Base-by-base conservation (phyloP, 1,140 invertebrate genomes). In the Drosophila biarmipes region DNA sequence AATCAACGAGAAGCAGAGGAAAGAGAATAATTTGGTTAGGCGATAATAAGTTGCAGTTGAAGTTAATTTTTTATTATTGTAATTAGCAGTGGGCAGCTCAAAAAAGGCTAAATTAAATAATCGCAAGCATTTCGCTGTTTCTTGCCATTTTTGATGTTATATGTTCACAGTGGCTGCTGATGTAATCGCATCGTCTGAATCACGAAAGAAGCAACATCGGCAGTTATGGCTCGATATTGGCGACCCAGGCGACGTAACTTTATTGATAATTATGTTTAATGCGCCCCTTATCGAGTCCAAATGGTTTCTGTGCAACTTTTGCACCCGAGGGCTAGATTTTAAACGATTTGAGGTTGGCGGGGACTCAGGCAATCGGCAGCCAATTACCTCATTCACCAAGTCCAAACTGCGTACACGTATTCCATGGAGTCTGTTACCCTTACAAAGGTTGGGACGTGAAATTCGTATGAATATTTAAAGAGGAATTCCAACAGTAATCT, bases 241-340 rank as follows among this genome's bases (percentile, higher is more conserved):
- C 43, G 29, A 57, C 56, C 24, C 34, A 37, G 19, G 12, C 57
- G 27, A 55, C 61, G 80, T 63, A 72, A 80, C 80, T 45, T 61
- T 37, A 59, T 61, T 24, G 40, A 80, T 84, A 76, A 84, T 85
- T 80, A 84, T 43, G 45, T 58, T 55, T 72, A 76, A 80, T 80
- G 80, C 53, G 31, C 42, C 35, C 54, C 24, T 84, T 66, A 75
- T 82, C 75, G 69, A 79, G 73, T 49, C 51, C 56, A 24, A 45
- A 51, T 17, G 24, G 48, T 51, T 35, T 45, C 55, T 58, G 27
- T 31, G 31, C 48, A 53, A 55, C 56, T 24, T 82, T 46, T 46
- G 58, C 37, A 10, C 27, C 40, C 38, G 2, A 24, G 51, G 69
- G 61, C 52, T 40, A 49, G 45, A 46, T 46, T 24, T 24, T 40